phyloP scores from a whole-genome alignment of 2,797 vertebrate genomes.

The Carcharodon carcharias region DNA sequence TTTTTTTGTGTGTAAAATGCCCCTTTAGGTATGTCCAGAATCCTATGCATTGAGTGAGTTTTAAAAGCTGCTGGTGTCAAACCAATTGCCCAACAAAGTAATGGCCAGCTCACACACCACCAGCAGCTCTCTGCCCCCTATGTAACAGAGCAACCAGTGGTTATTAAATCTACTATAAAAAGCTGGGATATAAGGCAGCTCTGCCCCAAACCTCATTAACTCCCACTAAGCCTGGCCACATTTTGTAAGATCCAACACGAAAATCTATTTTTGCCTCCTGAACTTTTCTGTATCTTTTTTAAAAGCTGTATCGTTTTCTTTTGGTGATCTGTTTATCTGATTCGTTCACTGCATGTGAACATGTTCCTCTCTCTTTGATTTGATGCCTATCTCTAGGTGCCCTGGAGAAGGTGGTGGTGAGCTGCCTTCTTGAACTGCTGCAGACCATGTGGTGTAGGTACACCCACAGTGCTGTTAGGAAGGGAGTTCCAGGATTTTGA shows the following conservation, averaged over 20 bases:
- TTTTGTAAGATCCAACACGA: neutral
- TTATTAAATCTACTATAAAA: neutral
- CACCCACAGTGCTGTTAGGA: too few species aligned
- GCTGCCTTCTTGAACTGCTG: too few species aligned
- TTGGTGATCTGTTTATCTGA: neutral
- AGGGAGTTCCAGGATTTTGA: too few species aligned
- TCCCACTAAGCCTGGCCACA: neutral
- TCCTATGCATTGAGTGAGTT: neutral
- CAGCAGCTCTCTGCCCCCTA: neutral
- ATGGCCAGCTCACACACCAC: neutral
- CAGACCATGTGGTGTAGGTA: too few species aligned
- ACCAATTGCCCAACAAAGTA: neutral
- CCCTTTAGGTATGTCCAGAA: neutral
- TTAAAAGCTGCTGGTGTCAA: neutral
- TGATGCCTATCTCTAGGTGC: too few species aligned
- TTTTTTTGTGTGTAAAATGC: neutral
- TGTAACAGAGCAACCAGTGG: neutral
- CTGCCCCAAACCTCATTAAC: too few species aligned
- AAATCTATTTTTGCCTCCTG: neutral
- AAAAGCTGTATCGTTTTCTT: neutral
- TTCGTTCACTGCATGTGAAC: too few species aligned
- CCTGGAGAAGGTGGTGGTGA: too few species aligned
- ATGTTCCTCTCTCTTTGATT: too few species aligned
- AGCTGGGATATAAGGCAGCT: neutral
- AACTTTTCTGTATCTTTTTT: neutral